Evolutionary conservation across 2,113 vertebrate species (phyloP).

Genomic region (Tachysurus fulvidraco): DNA sequence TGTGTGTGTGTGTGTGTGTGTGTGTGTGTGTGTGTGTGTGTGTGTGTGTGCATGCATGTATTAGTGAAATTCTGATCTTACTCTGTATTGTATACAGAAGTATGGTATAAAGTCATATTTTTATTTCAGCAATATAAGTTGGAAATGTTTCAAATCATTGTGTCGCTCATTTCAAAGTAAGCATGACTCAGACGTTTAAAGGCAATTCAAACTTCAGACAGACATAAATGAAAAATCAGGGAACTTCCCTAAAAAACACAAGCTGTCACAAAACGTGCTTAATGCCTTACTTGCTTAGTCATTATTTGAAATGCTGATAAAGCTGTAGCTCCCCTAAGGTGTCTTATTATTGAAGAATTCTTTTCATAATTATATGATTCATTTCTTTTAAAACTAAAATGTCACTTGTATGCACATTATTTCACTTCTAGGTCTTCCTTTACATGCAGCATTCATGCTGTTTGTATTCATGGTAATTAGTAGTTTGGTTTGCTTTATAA

Average conservation of each 20-base stretch:
- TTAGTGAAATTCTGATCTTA: not conserved
- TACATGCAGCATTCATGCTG: no score
- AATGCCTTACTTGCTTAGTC: constrained; percentile 9
- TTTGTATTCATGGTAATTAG: not conserved
- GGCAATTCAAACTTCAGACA: not conserved
- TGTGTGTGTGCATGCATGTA: not conserved
- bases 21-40: not conserved
- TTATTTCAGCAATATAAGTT: not conserved
- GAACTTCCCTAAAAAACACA: constrained; percentile 17
- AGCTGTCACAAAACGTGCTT: not conserved
- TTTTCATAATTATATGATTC: not conserved
- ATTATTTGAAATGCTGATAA: constrained; percentile 11
- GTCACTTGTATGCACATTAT: not conserved
- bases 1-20: no score
- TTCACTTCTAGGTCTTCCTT: not conserved
- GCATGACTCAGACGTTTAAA: constrained; percentile 16
- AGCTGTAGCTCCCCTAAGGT: constrained; percentile 7
- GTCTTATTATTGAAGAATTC: not conserved
- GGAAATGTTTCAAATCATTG: not conserved
- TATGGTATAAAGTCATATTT: not conserved
- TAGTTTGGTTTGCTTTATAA: not conserved
- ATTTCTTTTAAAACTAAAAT: not conserved
- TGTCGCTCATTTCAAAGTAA: not conserved
- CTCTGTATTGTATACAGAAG: not conserved
- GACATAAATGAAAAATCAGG: constrained; percentile 32